Evolutionary conservation across 2,888 invertebrate species (phyloP), one percentile per base, ranked within the genome.

Genomic region (Melipona beecheii): DNA sequence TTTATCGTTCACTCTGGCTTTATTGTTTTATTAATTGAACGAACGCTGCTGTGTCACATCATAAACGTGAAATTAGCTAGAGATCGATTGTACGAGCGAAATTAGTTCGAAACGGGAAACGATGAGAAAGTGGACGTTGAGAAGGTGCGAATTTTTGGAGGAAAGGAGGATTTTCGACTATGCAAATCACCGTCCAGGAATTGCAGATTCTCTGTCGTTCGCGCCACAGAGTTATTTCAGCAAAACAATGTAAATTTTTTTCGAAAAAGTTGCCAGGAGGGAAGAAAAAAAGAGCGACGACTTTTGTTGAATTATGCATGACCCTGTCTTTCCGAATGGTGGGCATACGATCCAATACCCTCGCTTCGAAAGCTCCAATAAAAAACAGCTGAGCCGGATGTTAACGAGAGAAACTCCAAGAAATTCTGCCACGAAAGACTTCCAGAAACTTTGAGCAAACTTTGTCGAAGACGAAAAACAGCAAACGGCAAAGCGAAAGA

Each of bases 241-340:
- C 69, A 68, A 70, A 70, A 71, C 50, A 58, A 78, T 82, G 71
- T 50, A 85, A 85, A 87, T 84, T 84, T 84, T 43, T 27, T 52
- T 24, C n/a, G 49, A 17, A 80, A 78, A 77, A 52, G 17, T 31
- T 62, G 21, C 50, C 31, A n/a, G 27, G 54, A 54, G 60, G 13
- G 54, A 31, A 43, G 43, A 43, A 43, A 43, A 43, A 43, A 36
- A 43, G 43, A 9, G 43, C 1, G 9, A 43, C 43, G 43, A 43
- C 9, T 43, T 43, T 78, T 82, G 24, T n/a, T 87, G 87, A 87
- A 87, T 85, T 81, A 87, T 87, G 83, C 78, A 87, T 87, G 87
- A 85, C 62, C 52, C 36, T 49, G 24, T 24, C 49, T 66, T 72
- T 56, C 70, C 17, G 54, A 58, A 60, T 50, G 49, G 50, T 27